phyloP scores from a whole-genome alignment of 2,113 vertebrate genomes.

The Acrocephalus arundinaceus region DNA sequence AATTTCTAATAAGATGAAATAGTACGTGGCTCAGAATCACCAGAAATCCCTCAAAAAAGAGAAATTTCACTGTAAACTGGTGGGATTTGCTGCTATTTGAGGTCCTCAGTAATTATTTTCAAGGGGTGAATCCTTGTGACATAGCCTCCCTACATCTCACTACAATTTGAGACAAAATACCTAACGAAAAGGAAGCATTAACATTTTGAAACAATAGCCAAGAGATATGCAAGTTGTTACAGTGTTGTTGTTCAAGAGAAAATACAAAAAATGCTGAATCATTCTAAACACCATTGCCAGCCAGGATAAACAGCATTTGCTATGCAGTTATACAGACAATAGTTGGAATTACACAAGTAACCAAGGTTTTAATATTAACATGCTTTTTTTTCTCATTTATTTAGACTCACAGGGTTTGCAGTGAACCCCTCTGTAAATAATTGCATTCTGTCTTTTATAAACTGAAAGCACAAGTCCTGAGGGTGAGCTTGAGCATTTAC shows the following conservation, averaged over 20 bases:
- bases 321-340: neutral
- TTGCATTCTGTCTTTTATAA: neutral
- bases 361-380: conserved; percentile 47
- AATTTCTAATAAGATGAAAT: neutral
- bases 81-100: neutral
- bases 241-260: neutral
- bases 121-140: neutral
- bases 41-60: neutral
- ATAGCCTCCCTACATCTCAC: neutral
- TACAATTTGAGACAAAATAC: neutral
- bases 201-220: neutral
- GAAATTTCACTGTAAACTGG: neutral
- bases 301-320: neutral
- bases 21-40: neutral
- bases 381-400: neutral
- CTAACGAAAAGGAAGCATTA: neutral
- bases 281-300: neutral
- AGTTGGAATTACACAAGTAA: neutral
- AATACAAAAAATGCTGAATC: neutral
- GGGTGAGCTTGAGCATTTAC: neutral
- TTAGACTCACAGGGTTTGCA: neutral
- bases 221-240: neutral
- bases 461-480: neutral
- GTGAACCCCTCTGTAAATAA: conserved; percentile 32
- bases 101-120: neutral